Conservation (phyloP, 2,888 invertebrate genomes). For the Muscina levida region DNA sequence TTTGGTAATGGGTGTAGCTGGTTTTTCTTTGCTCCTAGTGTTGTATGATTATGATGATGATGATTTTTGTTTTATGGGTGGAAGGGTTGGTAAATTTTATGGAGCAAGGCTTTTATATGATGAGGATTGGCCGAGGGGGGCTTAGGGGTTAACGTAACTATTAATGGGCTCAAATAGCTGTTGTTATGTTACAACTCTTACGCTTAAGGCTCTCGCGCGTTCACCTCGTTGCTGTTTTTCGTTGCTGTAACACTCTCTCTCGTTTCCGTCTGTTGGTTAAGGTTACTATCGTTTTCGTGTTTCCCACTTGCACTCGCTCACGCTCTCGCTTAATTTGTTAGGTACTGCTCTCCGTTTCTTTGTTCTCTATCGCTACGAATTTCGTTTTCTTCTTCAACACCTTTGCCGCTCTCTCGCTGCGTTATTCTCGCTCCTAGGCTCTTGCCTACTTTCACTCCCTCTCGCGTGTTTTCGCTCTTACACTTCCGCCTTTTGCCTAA, state of each 20-base stretch:
- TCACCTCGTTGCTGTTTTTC: background rate
- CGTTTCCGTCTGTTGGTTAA: no score
- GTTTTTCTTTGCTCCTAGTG: conserved; percentile 18
- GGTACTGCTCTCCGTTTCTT: conserved; percentile 49
- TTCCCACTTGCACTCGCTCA: no score
- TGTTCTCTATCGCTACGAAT: background rate
- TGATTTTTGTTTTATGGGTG: conserved; percentile 21
- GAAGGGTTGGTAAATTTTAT: background rate
- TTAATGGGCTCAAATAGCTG: conserved; percentile 11
- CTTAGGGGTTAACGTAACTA: conserved; percentile 13
- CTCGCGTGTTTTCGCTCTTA: conserved; percentile 24
- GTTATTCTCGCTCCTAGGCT: background rate
- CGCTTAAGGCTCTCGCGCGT: background rate
- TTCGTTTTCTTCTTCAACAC: no score
- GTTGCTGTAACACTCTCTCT: no score
- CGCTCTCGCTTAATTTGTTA: conserved; percentile 23
- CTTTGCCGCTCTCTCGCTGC: conserved; percentile 27
- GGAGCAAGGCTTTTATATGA: conserved; percentile 40
- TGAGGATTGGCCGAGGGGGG: background rate
- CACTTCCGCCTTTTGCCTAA: conserved; percentile 21
- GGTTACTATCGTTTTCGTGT: no score
- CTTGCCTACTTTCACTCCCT: conserved; percentile 12
- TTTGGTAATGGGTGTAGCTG: conserved; percentile 40
- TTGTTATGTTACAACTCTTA: background rate
- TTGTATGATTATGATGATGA: conserved; percentile 27